Base-by-base conservation (phyloP, 2,888 invertebrate genomes). In the Lithosia quadra region DNA sequence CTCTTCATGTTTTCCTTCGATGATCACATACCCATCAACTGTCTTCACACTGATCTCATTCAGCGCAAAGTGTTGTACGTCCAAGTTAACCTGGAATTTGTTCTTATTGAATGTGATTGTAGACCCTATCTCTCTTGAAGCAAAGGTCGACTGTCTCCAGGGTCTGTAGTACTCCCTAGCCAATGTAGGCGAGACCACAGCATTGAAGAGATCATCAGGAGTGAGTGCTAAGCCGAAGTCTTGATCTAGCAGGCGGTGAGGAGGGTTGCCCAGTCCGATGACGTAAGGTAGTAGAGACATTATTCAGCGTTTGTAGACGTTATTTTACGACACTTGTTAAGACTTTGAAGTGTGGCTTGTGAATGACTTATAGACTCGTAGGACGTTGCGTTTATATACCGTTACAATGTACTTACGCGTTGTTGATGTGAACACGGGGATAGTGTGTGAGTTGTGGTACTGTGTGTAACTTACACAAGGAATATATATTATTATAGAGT, bases 1-100 rank as follows among this genome's bases (percentile, higher is more conserved):
- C 82, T 97, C 97, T 78, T 97, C 97, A 80, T 98, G 98, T 84
- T 96, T 97, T 0, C 96, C 97, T 85, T 97, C 97, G 11, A 97
- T 92, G 5, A 97, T 93, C 15, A 98, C 95, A 63, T 91, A 95
- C 63, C 96, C 95, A 65, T 97, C 97, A 0, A 96, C 95, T 0
- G 96, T 97, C 86, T 97, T 97, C 0, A 98, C 97, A 0, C 95
- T 93, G 57, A 98, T 96, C 83, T 98, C 97, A 60, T 96, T 96
- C 0, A 97, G 97, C 3, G 95, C 89, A 81, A 97, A 98, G 77
- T 97, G 97, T 75, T 96, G 96, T 0, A 97, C 97, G 82, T 97
- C 97, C 79, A 97, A 88, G 79, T 96, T 96, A 1, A 97, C 95
- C 84, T 96, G 96, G 82, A 96, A 97, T 67, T 88, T 92, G 59